Evolutionary conservation across 2,888 invertebrate genomes (phyloP).

Genomic region (Fragum fragum): DNA sequence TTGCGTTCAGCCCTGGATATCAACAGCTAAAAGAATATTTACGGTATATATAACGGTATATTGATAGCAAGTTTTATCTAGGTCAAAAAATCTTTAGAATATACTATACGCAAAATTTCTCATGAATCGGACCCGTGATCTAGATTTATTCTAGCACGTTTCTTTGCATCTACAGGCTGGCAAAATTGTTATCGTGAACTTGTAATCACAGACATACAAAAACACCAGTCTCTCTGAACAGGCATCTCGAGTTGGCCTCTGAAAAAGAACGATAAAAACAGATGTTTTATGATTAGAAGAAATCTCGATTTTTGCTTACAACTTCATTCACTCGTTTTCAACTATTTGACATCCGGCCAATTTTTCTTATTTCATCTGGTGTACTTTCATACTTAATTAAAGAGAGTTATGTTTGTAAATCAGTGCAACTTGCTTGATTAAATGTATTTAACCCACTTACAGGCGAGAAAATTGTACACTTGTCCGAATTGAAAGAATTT

Average conservation of each 20-base stretch:
- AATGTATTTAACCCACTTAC: too few species aligned
- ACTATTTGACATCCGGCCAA: background rate
- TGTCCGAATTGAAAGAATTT: too few species aligned
- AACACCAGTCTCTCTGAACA: background rate
- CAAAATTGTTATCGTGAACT: background rate
- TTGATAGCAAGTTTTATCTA: too few species aligned
- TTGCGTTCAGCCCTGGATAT: too few species aligned
- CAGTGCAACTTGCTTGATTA: background rate
- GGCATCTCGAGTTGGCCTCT: background rate
- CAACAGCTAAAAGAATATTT: too few species aligned
- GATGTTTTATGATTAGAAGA: conserved; percentile 12
- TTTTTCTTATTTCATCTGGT: background rate
- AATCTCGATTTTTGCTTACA: conserved; percentile 14
- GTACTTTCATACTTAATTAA: conserved; percentile 3
- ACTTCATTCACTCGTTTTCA: conserved; percentile 21
- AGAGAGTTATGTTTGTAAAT: background rate
- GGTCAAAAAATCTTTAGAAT: too few species aligned
- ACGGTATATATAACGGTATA: too few species aligned
- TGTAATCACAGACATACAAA: background rate
- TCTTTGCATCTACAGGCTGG: too few species aligned
- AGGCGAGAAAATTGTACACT: too few species aligned
- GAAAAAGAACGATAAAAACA: conserved; percentile 11
- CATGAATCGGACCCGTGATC: too few species aligned
- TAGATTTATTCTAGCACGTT: too few species aligned
- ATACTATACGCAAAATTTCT: too few species aligned